Evolutionary conservation across 2,113 vertebrate species (phyloP), one percentile per base, ranked within the genome.

Genomic region (Microtus pennsylvanicus): DNA sequence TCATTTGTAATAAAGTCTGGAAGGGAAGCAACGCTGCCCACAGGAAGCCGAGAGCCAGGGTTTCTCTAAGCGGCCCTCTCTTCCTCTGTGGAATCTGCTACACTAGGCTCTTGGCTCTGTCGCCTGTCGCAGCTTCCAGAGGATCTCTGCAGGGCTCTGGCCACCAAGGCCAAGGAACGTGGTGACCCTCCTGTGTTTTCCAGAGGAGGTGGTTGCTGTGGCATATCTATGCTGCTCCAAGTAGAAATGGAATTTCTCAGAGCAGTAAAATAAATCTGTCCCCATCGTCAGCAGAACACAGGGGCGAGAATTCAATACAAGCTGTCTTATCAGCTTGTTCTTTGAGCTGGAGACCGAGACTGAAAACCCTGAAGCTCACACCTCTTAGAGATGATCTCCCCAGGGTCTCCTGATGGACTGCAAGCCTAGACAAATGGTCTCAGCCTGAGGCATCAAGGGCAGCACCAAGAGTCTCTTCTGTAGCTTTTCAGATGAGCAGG

Each of bases 381-480:
- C 17, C 1, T 42, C 38, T 55, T 10, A 3, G 61, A 2, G 2
- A 5, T 45, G 74, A 63, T 52, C 74, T 9, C 3, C 1, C n/a
- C 55, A 24, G 30, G 0, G 22, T 1, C 67, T 12, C 28, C 45
- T 16, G n/a, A 14, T 17, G 9, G 74, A 26, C 93, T 82, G 55
- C 75, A 45, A 28, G 19, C 55, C 63, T 21, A 8, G 21, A 33
- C 16, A 8, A 52, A 93, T 13, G 2, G 14, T 2, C 50, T 3
- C 5, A 42, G 77, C 63, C 11, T 0, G 0, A 0, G 24, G 12
- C 16, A 0, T 1, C 33, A 45, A 30, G 3, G 65, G 35, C 12
- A 1, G 45, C 0, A 0, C 0, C 58, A 45, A 61, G 78, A 38
- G 9, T 24, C 4, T 45, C 3, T 42, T 67, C 7, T 24, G n/a